Conservation (phyloP, 2,113 vertebrate species). For the Ia io region DNA sequence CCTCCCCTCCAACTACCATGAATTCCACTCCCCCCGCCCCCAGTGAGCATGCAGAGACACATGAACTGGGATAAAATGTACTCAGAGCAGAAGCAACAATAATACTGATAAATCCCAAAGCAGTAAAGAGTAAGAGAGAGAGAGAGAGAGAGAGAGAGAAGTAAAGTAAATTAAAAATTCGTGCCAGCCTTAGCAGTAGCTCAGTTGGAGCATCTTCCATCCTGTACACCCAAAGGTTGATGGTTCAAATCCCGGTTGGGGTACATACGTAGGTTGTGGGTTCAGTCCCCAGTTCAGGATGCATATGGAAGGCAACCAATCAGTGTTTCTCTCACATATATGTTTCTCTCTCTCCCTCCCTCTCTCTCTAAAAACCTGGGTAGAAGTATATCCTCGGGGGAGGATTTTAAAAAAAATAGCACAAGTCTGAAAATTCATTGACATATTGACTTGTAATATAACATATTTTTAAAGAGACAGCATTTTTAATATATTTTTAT, state of each 20-base stretch:
- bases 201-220: neutral
- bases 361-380: neutral
- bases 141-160: neutral
- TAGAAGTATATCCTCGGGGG: no score
- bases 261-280: neutral
- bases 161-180: neutral
- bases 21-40: accelerated
- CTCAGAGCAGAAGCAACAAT: neutral
- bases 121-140: neutral
- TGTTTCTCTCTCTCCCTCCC: neutral
- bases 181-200: neutral
- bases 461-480: no score
- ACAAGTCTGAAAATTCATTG: neutral
- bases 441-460: neutral
- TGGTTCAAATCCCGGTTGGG: neutral
- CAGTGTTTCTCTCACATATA: neutral
- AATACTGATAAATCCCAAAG: neutral
- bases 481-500: no score
- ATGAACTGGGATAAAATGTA: neutral
- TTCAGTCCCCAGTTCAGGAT: neutral
- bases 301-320: neutral
- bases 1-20: neutral
- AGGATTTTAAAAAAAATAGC: neutral
- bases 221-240: neutral
- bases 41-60: accelerated